A percentile compares a stretch with the other conserved stretches of the same genome.
phyloP scores from a whole-genome alignment of 2,888 invertebrate genomes.

The Drosophila meridionalis region DNA sequence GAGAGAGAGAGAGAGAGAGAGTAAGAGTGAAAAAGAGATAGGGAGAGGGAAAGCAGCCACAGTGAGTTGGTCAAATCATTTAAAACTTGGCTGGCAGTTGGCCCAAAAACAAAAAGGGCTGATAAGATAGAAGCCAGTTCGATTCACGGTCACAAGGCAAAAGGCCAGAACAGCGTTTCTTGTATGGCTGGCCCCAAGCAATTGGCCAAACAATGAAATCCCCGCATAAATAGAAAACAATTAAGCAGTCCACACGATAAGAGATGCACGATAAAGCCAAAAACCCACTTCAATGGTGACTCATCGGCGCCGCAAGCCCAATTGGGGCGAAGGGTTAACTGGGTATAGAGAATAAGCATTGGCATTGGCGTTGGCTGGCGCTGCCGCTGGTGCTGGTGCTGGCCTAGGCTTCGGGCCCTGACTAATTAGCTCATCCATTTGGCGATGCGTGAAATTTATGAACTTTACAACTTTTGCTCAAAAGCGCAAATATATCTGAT shows the following conservation, averaged over 20 bases:
- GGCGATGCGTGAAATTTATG: constrained; percentile 65
- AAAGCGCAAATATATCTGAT: constrained; percentile 62
- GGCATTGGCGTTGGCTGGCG: neutral
- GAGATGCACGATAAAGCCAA: constrained; percentile 61
- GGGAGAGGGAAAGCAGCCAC: neutral
- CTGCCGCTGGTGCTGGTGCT: neutral
- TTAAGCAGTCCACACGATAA: constrained; percentile 72
- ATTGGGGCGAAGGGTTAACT: constrained; percentile 1
- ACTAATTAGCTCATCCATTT: constrained; percentile 61
- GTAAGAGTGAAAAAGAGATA: neutral
- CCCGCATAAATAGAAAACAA: constrained; percentile 77
- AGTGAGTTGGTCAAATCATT: constrained; percentile 8
- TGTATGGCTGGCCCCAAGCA: constrained; percentile 44
- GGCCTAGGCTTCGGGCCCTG: constrained; percentile 21
- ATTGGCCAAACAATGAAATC: constrained; percentile 69
- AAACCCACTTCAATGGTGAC: constrained; percentile 46
- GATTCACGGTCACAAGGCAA: constrained; percentile 32
- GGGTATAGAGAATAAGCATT: neutral
- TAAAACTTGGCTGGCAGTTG: constrained; percentile 7
- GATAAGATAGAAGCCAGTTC: constrained; percentile 45
- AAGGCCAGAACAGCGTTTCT: constrained; percentile 23
- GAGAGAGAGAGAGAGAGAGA: too few relatives aligned
- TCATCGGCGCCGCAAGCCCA: constrained; percentile 45
- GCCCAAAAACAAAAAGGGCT: neutral
- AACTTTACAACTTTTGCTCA: constrained; percentile 64